Conservation (phyloP, 1,140 invertebrate species). For the Cotesia vestalis region DNA sequence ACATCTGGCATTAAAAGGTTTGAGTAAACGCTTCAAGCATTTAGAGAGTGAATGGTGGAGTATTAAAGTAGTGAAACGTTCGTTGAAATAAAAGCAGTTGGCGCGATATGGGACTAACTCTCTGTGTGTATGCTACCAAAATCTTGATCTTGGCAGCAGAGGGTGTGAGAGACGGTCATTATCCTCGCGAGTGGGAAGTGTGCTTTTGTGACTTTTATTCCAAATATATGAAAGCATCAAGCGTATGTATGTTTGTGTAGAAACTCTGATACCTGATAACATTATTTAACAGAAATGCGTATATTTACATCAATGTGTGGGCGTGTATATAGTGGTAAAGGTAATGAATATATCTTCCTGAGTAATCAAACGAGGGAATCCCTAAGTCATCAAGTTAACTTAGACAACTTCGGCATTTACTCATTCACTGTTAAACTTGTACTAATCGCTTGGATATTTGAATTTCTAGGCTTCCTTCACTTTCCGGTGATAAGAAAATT, state of each 20-base stretch:
- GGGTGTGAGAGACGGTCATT: conserved; percentile 20
- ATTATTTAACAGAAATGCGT: too few species aligned
- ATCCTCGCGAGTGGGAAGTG: conserved; percentile 13
- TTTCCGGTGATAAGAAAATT: neutral
- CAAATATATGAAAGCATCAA: neutral
- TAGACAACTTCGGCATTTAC: too few species aligned
- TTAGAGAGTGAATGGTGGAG: neutral
- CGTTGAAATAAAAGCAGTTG: conserved; percentile 13
- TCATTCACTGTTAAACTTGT: too few species aligned
- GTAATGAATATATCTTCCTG: too few species aligned
- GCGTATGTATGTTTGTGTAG: too few species aligned
- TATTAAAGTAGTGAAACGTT: neutral
- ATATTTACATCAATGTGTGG: neutral
- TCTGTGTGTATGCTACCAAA: conserved; percentile 2
- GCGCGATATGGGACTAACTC: too few species aligned
- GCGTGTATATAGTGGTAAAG: neutral
- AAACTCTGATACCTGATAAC: too few species aligned
- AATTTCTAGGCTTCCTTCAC: too few species aligned
- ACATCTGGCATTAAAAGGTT: conserved; percentile 3
- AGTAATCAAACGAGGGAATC: too few species aligned
- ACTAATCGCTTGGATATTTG: too few species aligned
- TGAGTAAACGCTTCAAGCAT: conserved; percentile 11
- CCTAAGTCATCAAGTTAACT: too few species aligned
- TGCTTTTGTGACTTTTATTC: conserved; percentile 14
- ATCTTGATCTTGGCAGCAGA: conserved; percentile 24